Evolutionary conservation across 1,140 invertebrate species (phyloP), one percentile per base, ranked within the genome.

Genomic region (Macrocentrus cingulum): DNA sequence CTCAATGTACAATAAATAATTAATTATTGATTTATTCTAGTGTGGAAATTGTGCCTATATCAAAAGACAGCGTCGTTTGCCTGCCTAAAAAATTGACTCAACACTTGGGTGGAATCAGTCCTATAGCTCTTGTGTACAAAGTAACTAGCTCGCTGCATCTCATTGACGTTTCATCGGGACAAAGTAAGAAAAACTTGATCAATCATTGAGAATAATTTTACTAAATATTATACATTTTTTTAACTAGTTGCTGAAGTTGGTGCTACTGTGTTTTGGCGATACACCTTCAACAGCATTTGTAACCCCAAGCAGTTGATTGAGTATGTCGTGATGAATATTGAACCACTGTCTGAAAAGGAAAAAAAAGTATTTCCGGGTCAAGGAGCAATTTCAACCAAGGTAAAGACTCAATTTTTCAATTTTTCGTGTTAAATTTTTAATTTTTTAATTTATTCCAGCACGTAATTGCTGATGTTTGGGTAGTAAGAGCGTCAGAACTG

Each of bases 1-100:
- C 9, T 41, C 18, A 9, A 15, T 42, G 16, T 8, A 8, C 39
- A n/a, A n/a, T n/a, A n/a, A n/a, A n/a, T n/a, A n/a, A n/a, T n/a
- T n/a, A n/a, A n/a, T n/a, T n/a, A n/a, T n/a, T n/a, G n/a, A n/a
- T n/a, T n/a, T n/a, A 41, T 58, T 54, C 55, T 29, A 64, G 56
- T 18, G 88, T 99, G 53, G 97, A 99, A 78, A 93, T 99, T 70
- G 93, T 97, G 0, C 97, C 98, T 0, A 76, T 99, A 15, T 99
- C 96, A 22, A 98, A 97, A 75, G 93, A 99, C 75, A 96, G 96
- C 73, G 81, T 99, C 45, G 89, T 99, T 13, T 99, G 97, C 76
- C 80, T 99, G 8, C 87, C 95, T 2, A 88, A 90, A 71, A 91
- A 92, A 71, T 72, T 97, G 54, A 91, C 92, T 5, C 90, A 93